These are phyloP conservation scores for Beris morrisii DNA, from an alignment of 2,888 invertebrate species.

Conservation along the genomic window DNA sequence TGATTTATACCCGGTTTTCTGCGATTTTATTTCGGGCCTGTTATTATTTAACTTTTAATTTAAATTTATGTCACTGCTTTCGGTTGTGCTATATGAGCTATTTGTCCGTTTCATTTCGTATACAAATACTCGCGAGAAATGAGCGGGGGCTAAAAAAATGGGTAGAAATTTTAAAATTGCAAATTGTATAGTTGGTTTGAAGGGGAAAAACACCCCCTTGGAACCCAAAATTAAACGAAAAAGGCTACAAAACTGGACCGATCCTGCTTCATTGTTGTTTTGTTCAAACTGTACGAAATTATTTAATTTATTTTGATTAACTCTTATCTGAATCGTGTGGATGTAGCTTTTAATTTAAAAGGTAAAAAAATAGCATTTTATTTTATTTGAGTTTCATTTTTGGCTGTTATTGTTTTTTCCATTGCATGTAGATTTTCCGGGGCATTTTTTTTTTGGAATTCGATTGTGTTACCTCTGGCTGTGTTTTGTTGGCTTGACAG, in stretches of 20 bases:
- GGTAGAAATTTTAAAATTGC: slow-evolving; percentile 15
- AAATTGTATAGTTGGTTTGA: slow-evolving; percentile 11
- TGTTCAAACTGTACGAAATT: slow-evolving; percentile 33
- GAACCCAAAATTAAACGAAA: slow-evolving; percentile 22
- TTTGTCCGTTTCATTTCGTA: neutral
- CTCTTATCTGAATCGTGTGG: slow-evolving; percentile 33
- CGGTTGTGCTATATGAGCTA: neutral
- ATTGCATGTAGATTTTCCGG: neutral
- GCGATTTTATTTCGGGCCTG: neutral
- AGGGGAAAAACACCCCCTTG: neutral
- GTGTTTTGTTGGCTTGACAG: too few species aligned
- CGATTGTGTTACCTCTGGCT: too few species aligned
- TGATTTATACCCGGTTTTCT: slow-evolving; percentile 23
- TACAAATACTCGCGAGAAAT: slow-evolving; percentile 3
- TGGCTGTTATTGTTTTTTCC: neutral
- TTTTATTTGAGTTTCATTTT: neutral
- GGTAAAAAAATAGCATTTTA: slow-evolving; percentile 13
- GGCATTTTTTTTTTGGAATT: too few species aligned
- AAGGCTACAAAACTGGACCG: neutral
- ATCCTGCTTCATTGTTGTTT: slow-evolving; percentile 5
- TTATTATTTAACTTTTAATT: slow-evolving; percentile 32
- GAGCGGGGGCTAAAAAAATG: neutral
- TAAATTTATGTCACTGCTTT: slow-evolving; percentile 26
- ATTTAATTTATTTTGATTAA: slow-evolving; percentile 36
- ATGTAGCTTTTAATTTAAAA: slow-evolving; percentile 33